phyloP scores from a whole-genome alignment of 2,113 vertebrate species.

The Lagopus muta region DNA sequence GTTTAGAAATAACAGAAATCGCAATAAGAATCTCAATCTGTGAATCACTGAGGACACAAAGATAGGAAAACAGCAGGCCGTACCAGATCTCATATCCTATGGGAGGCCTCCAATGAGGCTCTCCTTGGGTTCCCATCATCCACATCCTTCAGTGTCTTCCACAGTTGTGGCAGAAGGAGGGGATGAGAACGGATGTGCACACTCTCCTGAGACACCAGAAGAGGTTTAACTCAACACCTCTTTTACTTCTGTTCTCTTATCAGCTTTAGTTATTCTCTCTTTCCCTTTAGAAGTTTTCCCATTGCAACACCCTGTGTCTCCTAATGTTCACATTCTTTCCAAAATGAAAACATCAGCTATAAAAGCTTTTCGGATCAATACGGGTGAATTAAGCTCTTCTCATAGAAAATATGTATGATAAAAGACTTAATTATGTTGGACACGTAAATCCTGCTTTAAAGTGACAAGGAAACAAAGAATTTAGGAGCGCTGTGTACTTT shows the following conservation, averaged over 20 bases:
- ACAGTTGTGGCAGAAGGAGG: background rate
- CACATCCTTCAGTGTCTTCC: background rate
- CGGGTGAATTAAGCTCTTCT: slow-evolving; percentile 25
- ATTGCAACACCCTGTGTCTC: background rate
- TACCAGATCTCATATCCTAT: background rate
- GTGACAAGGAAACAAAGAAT: slow-evolving; percentile 51
- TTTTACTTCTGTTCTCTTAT: background rate
- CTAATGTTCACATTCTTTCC: background rate
- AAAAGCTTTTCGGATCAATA: slow-evolving; percentile 47
- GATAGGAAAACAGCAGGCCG: background rate
- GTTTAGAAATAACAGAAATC: background rate
- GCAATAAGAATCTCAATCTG: background rate
- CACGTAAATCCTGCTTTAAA: slow-evolving; percentile 65
- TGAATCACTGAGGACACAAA: background rate
- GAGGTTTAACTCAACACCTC: background rate
- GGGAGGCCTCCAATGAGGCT: background rate
- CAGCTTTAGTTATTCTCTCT: background rate
- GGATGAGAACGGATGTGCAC: background rate
- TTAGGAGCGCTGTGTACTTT: slow-evolving; percentile 46
- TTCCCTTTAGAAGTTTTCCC: background rate
- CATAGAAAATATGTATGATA: slow-evolving; percentile 54
- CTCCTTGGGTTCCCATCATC: background rate
- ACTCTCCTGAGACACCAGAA: background rate
- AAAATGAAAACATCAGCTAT: slow-evolving; percentile 24
- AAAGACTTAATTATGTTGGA: slow-evolving; percentile 49